Base-by-base conservation (phyloP, 2,888 invertebrate genomes). In the Pimpla rufipes region DNA sequence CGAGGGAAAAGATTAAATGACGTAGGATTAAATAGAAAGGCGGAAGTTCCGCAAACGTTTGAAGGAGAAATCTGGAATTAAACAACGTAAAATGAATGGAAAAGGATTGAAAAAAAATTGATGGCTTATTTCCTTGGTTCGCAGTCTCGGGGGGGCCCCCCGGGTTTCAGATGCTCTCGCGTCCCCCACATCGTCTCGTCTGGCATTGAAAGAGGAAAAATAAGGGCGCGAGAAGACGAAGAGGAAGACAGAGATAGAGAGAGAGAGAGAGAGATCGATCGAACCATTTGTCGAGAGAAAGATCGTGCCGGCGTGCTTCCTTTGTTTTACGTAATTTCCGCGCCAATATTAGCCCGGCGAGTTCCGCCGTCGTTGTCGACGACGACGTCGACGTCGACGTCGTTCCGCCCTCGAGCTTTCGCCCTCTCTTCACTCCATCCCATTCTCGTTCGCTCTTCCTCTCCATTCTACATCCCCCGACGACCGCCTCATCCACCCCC, bases 321-420 rank as follows among this genome's bases (percentile, higher is more conserved):
- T 92, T 91, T 91, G 90, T 92, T 91, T 92, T 91, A 91, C 90
- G 91, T 92, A 92, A 92, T 92, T 92, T 92, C 90, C 92, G 90
- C 90, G 90, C 92, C 89, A 92, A 92, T 92, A 92, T 92, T 92
- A 90, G 91, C 90, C 90, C 89, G 90, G 86, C 89, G 89, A 90
- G 90, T 91, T 90, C 89, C 90, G 88, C 85, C 89, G 87, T 83
- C 89, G 87, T 85, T 64, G 68, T 70, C 52, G 73, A 47, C 67
- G 67, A 45, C 59, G 45, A 68, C 66, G 47, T 42, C 71, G 57
- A 81, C 71, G 84, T 89, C 88, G 87, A 85, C 85, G 85, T 84
- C 81, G 85, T 85, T 86, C 84, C 84, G 84, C 86, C 85, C 85
- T 84, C 85, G 73, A 87, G 85, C 66, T 83, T 80, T 85, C 87